Base-by-base conservation (phyloP, 2,888 invertebrate species). In the Eremobia ochroleuca region DNA sequence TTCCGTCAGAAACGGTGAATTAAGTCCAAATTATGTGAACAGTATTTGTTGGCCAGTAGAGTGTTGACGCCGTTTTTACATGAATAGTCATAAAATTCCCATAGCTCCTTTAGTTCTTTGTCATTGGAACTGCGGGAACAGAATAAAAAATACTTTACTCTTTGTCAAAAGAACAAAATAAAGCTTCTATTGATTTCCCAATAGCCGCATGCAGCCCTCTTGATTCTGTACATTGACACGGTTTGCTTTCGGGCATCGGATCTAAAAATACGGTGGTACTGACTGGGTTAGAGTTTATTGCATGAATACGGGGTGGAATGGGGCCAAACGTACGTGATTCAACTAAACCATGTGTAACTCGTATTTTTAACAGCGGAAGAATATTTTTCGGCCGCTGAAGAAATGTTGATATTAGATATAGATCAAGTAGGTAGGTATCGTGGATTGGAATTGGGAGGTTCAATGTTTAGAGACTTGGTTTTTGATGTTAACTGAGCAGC, bases 241-340 rank as follows among this genome's bases (percentile, higher is more conserved):
- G 40, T 78, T 76, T 52, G 55, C 49, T 78, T 77, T 69, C 62
- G 52, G 73, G 52, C 43, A 64, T 76, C 68, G 64, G 37, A 70
- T 80, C 88, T 83, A 88, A 76, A 88, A 88, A 86, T 88, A 86
- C 65, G 11, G 37, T 34, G 28, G 67, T 64, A 76, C 77, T 77
- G 83, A 87, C 74, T 88, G 72, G 68, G 85, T 87, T 81, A 77
- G 55, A 79, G 79, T 84, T 77, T 81, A 88, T 77, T 81, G 88
- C 73, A 77, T 72, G 73, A 73, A 77, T 77, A 69, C 64, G 66
- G 52, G 18, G 28, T 58, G 70, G 34, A 80, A 77, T 59, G 86
- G 73, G 86, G 86, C 86, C 88, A 88, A 81, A 69, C 73, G 69
- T 77, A 74, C 76, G 62, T 66, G 69, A 69, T 70, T 34, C 68